Evolutionary conservation across 2,113 vertebrate genomes (phyloP), one percentile per base, ranked within the genome.

Genomic region (Nansenia antarctica): DNA sequence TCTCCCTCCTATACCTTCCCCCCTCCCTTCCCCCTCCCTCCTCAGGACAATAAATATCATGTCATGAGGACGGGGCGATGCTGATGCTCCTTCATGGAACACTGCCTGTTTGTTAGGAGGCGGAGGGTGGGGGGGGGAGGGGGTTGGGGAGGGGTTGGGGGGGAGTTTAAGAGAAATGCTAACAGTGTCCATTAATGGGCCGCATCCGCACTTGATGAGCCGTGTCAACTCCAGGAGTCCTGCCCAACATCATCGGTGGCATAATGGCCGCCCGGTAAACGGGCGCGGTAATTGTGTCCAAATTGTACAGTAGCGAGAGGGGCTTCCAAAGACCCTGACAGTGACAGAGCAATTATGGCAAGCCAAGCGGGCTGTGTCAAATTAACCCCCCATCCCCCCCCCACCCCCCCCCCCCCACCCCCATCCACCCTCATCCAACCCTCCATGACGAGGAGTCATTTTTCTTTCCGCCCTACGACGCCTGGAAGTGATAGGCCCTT

Each of bases 271-370:
- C 93, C n/a, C 93, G 92, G 95, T 98, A 99, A 98, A 97, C 95
- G 96, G 95, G 92, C 92, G 63, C 92, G 62, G 94, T 98, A 99
- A 99, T 98, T 98, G 97, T 96, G 95, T 98, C 96, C 95, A 98
- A 93, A 98, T 98, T 98, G 94, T 96, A 95, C 90, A 67, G 94
- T 90, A n/a, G n/a, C n/a, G n/a, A n/a, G 75, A 71, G 86, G 85
- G 85, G 88, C 83, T 88, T 87, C 90, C 84, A 84, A 89, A 82
- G 84, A 83, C 94, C n/a, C n/a, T 96, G 98, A 98, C 98, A 98
- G 97, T 98, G 96, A 98, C 96, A 96, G 98, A 98, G 97, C 97
- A 98, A 99, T 99, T 98, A 99, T 96, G 96, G 94, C 93, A 94
- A 96, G 94, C 95, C 95, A 98, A 98, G 96, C 94, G 95, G 96